Evolutionary conservation across 2,888 invertebrate species (phyloP), one percentile per base, ranked within the genome.

Genomic region (Watsonalla binaria): DNA sequence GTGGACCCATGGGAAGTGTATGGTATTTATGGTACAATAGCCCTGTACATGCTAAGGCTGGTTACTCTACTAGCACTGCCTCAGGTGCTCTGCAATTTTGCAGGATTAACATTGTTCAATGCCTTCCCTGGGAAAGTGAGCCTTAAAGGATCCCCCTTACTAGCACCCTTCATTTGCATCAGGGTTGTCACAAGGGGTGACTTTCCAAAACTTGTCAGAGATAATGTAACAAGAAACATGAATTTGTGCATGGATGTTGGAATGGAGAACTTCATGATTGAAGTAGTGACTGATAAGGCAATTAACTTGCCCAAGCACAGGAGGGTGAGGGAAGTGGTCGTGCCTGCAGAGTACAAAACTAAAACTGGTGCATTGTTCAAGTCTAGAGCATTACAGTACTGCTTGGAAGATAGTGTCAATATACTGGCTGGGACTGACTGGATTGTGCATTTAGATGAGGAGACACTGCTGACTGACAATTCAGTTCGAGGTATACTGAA

Each of bases 391-490:
- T 89, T 99, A 53, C 99, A 99, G 80, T 99, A 98, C 83, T 98
- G 98, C 74, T 92, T 98, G 53, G 98, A 99, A 86, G 96, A 96
- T 71, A 94, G 94, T 74, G 95, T 98, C 0, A 98, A 98, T 83
- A 92, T 92, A 67, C 82, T 98, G 51, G 94, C 94, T 52, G 97
- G 97, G 74, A 94, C 94, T 62, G 98, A 98, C 80, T 99, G 98
- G 98, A 95, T 99, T 73, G 97, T 98, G n/a, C 99, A 99, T 89
- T 91, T 99, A 58, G 99, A 99, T 84, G 99, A 99, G 86, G 99
- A 99, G 83, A 99, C 99, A 0, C 88, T 99, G 53, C 89, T 99
- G 35, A 98, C 98, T 6, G 97, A 97, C 75, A 97, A 98, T 81
- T 95, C 97, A 47, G 94, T 98, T 51, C 92, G 94, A 53, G 98